Base-by-base conservation (phyloP, 2,797 vertebrate genomes). In the Lutjanus campechanus region DNA sequence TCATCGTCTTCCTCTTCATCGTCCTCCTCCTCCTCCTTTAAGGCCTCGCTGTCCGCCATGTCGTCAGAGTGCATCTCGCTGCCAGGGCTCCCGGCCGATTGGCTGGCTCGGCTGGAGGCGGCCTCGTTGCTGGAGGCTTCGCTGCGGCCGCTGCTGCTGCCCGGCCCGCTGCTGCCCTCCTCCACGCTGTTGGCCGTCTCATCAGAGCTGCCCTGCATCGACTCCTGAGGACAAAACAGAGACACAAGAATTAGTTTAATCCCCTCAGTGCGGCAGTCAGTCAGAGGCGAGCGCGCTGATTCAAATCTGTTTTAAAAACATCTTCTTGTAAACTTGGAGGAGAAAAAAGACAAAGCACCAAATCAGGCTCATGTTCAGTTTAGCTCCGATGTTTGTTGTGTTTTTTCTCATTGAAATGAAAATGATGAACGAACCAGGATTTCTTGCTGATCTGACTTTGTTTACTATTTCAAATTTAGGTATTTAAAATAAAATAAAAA, bases 181-280 rank as follows among this genome's bases (percentile, higher is more conserved):
- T 99, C 98, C n/a, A 96, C 97, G 12, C 98, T 99, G 93, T 99
- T 99, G 17, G 97, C 98, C 19, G 98, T 99, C 93, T 99, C 98
- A 10, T 99, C 98, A 0, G 98, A 99, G 93, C 98, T 99, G 89
- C 98, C 98, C 92, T 99, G 98, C 97, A 99, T 97, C 43, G 98
- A 99, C 92, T 99, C 98, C 98, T 99, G 78, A 47, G 2, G 8
- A 63, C 15, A 25, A 36, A 3, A 17, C 49, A 58, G 9, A 44
- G 59, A 59, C 12, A 49, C 19, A 11, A 10, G 3, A n/a, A 20
- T 4, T 1, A 10, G 13, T 8, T 46, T 25, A 13, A 47, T 11
- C 43, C 47, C 50, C 8, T 17, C 10, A 5, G 47, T 2, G 20
- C 5, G 19, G 15, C 22, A 19, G 72, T 29, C 22, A n/a, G 16